phyloP scores from a whole-genome alignment of 1,140 invertebrate genomes.

The Wasmannia auropunctata region DNA sequence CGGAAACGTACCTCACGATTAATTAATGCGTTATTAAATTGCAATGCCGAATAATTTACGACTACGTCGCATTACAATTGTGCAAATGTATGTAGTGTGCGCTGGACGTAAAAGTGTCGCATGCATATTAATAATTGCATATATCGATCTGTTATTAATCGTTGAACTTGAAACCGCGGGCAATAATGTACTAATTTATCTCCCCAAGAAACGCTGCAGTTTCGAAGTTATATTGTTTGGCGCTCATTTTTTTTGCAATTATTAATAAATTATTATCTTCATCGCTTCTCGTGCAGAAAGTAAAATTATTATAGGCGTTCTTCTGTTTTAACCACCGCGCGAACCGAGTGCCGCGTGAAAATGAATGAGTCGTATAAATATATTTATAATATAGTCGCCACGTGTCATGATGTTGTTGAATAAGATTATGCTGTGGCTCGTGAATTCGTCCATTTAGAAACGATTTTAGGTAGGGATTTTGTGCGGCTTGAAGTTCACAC shows the following conservation, averaged over 20 bases:
- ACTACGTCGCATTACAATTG: not conserved
- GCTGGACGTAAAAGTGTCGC: conserved; percentile 4
- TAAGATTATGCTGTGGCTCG: not conserved
- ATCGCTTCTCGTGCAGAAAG: not conserved
- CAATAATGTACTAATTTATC: not conserved
- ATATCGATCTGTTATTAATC: not conserved
- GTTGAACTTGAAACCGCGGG: not conserved
- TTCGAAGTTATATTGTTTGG: not conserved
- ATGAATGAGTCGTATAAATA: not conserved
- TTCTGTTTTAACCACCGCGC: not conserved
- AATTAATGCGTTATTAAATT: conserved; percentile 56
- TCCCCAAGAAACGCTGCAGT: not conserved
- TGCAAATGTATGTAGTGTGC: not conserved
- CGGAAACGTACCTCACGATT: conserved; percentile 37
- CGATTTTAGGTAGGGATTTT: conserved; percentile 32
- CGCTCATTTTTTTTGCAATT: not conserved
- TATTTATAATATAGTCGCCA: conserved; percentile 13
- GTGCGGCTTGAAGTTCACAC: not conserved
- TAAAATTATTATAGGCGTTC: not conserved
- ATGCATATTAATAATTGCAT: conserved; percentile 14
- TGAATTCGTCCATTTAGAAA: conserved; percentile 17
- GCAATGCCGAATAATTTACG: conserved; percentile 37
- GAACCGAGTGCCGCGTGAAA: not conserved
- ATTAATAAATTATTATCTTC: conserved; percentile 1
- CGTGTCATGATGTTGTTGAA: not conserved